Conservation (phyloP, 2,888 invertebrate species). For the Xanthia togata region DNA sequence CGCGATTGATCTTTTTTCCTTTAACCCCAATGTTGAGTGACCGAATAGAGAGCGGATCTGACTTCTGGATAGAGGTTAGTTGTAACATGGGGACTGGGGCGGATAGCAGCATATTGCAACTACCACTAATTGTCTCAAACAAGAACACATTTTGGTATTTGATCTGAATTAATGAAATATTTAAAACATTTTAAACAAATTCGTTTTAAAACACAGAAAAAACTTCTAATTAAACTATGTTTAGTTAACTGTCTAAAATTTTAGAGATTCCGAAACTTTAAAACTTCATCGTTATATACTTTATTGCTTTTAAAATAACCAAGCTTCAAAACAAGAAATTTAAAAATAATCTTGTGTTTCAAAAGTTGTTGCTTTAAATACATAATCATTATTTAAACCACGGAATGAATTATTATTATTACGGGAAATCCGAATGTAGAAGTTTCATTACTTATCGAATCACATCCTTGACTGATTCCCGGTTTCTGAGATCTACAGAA, state of each 20-base stretch:
- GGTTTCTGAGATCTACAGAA: background rate
- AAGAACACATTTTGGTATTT: conserved; percentile 26
- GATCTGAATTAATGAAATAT: conserved; percentile 4
- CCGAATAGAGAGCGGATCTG: conserved; percentile 32
- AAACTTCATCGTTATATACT: background rate
- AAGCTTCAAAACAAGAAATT: background rate
- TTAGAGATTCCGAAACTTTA: background rate
- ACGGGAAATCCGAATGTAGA: background rate
- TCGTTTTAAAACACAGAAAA: background rate
- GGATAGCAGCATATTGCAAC: conserved; percentile 27
- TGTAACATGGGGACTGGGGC: conserved; percentile 13
- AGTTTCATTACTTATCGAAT: background rate
- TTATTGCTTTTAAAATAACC: background rate
- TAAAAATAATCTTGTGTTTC: background rate
- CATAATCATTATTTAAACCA: background rate
- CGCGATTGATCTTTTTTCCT: conserved; percentile 46
- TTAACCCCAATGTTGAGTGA: conserved; percentile 35
- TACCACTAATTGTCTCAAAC: conserved; percentile 23
- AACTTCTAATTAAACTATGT: background rate
- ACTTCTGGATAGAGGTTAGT: conserved; percentile 41
- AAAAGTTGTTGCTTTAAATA: background rate
- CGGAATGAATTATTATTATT: background rate
- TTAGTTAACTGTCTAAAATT: background rate
- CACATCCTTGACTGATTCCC: background rate
- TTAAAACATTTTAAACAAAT: background rate